Base-by-base conservation (phyloP, 1,140 invertebrate species). In the Tetraneura akinire region DNA sequence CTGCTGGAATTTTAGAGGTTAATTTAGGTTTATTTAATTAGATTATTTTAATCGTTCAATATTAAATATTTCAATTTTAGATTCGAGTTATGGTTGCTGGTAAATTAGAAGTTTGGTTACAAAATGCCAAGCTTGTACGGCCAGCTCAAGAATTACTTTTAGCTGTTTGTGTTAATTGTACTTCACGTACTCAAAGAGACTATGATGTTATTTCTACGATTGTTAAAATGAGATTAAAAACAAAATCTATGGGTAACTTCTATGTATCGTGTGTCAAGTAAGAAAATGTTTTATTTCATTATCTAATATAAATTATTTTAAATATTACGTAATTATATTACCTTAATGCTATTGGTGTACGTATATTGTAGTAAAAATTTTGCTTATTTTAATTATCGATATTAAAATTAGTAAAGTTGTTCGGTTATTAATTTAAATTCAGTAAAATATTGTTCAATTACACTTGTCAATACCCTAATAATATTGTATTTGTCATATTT, bases 101-200 rank as follows among this genome's bases (percentile, higher is more conserved):
- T 16, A 90, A 93, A 29, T 86, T 98, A 1, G 97, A 99, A 86
- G 90, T 93, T 81, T 98, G 96, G 96, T 87, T 99, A 37, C 96
- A 97, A 84, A 98, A 97, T 87, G 95, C 96, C 47, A 98, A 98
- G 88, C 85, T 96, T 57, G 93, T 93, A 85, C 90, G 94, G 84
- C 90, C 93, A 11, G 95, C 96, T 1, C 96, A 98, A 85, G 96
- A 99, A 86, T 86, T 99, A n/a, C 86, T 99, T 4, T 91, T 96
- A 76, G 93, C 96, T 82, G 89, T 98, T 71, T 97, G 96, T 85
- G 91, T 94, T 82, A 99, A 98, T 87, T 93, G 93, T 84, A 92
- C 90, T 42, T 89, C 91, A 11, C 91, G 91, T 81, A 92, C 92
- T 8, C 89, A 91, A 82, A 88, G 90, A 80, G 96, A 98, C 86